phyloP scores from a whole-genome alignment of 2,888 invertebrate species.

The Cosmopolites sordidus region DNA sequence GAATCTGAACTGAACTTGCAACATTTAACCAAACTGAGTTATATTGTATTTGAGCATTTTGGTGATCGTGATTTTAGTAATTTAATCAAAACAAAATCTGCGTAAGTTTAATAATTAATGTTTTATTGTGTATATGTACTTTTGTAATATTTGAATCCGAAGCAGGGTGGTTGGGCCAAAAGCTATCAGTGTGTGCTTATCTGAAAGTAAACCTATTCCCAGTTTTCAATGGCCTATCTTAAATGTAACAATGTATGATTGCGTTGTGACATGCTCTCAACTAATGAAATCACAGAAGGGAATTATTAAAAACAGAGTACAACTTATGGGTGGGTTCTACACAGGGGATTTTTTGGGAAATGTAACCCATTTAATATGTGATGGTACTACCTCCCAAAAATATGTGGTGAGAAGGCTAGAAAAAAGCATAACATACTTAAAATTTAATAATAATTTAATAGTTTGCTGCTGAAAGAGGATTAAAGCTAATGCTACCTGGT shows the following conservation, averaged over 20 bases:
- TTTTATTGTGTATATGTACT: conserved; percentile 7
- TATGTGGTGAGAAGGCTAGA: conserved; percentile 58
- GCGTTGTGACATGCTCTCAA: conserved; percentile 62
- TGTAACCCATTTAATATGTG: conserved; percentile 79
- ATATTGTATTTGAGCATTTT: conserved; percentile 76
- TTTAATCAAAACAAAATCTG: conserved; percentile 59
- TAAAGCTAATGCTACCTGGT: conserved; percentile 69
- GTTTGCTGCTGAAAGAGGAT: conserved; percentile 64
- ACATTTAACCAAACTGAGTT: conserved; percentile 61
- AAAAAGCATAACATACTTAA: too few species aligned
- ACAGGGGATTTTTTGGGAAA: conserved; percentile 59
- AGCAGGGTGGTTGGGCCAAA: conserved; percentile 77
- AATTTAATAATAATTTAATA: conserved; percentile 40
- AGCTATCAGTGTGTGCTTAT: conserved; percentile 71
- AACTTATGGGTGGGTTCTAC: conserved; percentile 75
- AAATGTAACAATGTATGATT: conserved; percentile 73
- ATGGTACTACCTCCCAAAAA: conserved; percentile 70
- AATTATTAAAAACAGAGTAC: conserved; percentile 58
- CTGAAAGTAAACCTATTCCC: conserved; percentile 69
- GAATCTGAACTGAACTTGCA: conserved; percentile 57
- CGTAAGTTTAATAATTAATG: conserved; percentile 61
- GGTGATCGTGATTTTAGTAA: conserved; percentile 67
- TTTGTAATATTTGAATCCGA: conserved; percentile 29
- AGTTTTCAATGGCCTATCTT: conserved; percentile 71
- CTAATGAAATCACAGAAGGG: conserved; percentile 50